phyloP scores from a whole-genome alignment of 2,113 vertebrate species.

The Strigops habroptila region DNA sequence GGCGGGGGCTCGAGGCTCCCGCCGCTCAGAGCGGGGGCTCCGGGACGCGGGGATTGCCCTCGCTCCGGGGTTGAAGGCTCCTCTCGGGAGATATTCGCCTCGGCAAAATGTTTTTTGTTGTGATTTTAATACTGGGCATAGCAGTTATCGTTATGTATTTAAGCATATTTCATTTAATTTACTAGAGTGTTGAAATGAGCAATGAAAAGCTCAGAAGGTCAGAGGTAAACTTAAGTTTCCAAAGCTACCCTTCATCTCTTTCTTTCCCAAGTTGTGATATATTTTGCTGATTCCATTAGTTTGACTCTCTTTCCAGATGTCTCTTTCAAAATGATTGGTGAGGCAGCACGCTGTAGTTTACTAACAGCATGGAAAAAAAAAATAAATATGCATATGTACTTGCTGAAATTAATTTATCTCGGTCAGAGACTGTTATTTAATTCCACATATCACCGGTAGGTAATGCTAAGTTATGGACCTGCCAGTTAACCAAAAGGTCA shows the following conservation, averaged over 20 bases:
- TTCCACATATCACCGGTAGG: neutral
- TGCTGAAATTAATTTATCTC: slow-evolving; percentile 1
- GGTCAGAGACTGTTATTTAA: slow-evolving; percentile 8
- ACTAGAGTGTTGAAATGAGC: neutral
- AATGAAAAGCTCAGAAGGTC: neutral
- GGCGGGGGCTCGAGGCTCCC: too few species aligned
- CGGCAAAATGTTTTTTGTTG: neutral
- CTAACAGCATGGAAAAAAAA: neutral
- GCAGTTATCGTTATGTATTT: neutral
- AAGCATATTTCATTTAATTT: neutral
- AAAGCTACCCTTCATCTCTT: neutral
- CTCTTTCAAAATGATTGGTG: neutral
- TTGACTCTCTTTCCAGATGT: neutral
- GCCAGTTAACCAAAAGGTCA: neutral
- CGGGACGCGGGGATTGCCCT: neutral
- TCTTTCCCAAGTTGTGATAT: neutral
- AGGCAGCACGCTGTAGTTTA: neutral
- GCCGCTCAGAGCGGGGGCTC: neutral
- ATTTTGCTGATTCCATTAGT: neutral
- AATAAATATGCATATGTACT: neutral
- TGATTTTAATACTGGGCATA: neutral
- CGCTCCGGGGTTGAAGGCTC: neutral
- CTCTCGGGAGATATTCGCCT: neutral
- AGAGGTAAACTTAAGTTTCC: neutral
- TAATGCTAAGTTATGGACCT: neutral